A percentile compares a stretch with the other conserved stretches of the same genome.
These are phyloP conservation scores for Mimas tiliae DNA, from an alignment of 2,888 invertebrate genomes.

Conservation along the genomic window DNA sequence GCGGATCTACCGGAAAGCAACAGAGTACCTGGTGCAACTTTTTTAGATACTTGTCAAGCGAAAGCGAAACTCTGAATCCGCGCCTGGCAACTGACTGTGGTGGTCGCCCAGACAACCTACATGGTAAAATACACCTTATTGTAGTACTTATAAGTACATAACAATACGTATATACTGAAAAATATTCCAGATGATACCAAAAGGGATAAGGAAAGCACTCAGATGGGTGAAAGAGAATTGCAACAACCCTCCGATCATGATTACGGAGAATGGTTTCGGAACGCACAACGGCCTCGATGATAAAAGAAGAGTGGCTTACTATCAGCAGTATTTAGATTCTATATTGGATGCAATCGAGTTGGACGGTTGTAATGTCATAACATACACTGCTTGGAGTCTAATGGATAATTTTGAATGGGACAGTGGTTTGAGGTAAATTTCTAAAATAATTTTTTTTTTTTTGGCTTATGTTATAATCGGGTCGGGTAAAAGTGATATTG, in stretches of 20 bases:
- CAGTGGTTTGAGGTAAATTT: constrained; percentile 48
- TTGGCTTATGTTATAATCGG: no score
- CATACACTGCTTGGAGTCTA: constrained; percentile 69
- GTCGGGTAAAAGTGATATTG: no score
- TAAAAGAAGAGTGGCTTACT: constrained; percentile 68
- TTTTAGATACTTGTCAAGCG: no score
- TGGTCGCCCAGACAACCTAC: no score
- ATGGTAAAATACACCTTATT: no score
- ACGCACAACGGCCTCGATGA: constrained; percentile 65
- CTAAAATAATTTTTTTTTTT: no score
- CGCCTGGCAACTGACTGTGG: no score
- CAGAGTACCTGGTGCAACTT: no score
- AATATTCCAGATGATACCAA: constrained; percentile 63
- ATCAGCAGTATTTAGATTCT: constrained; percentile 55
- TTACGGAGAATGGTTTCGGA: constrained; percentile 86
- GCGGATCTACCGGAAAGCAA: no score
- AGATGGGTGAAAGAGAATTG: constrained; percentile 84
- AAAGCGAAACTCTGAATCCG: no score
- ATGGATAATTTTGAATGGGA: constrained; percentile 76
- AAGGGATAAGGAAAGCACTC: constrained; percentile 79
- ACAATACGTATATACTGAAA: no score
- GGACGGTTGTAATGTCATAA: constrained; percentile 59
- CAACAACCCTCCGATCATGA: constrained; percentile 79
- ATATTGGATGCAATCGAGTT: constrained; percentile 58
- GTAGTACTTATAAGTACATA: no score